Conservation (phyloP, 1,140 invertebrate species). For the Sarcophaga peregrina region DNA sequence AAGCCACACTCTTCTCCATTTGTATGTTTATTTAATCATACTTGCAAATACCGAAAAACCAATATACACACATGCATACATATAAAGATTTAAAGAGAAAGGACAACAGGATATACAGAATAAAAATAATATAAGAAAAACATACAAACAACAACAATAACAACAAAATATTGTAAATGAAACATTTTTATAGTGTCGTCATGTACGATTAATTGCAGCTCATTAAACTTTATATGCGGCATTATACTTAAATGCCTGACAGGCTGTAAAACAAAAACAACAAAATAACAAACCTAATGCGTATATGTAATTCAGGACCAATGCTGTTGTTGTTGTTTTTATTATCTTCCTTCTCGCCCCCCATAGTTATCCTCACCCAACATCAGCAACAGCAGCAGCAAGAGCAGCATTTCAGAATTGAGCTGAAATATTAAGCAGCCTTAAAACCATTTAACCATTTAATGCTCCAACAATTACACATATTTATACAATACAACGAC, state of each 20-base stretch:
- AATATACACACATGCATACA: neutral
- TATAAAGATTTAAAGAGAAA: neutral
- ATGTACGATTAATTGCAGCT: slow-evolving; percentile 48
- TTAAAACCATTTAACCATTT: slow-evolving; percentile 27
- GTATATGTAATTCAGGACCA: neutral
- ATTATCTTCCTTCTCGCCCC: neutral
- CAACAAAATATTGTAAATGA: neutral
- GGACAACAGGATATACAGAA: too few relatives aligned
- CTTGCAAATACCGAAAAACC: neutral
- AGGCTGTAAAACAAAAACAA: slow-evolving; percentile 22
- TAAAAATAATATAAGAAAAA: too few relatives aligned
- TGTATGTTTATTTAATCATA: slow-evolving; percentile 16
- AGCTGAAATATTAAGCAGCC: slow-evolving; percentile 6
- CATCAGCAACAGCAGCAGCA: neutral
- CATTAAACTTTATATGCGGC: slow-evolving; percentile 47
- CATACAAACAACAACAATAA: neutral
- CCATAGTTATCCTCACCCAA: neutral
- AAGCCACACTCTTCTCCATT: neutral
- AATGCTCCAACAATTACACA: slow-evolving; percentile 23
- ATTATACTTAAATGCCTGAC: slow-evolving; percentile 43
- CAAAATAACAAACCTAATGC: neutral
- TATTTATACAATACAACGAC: neutral
- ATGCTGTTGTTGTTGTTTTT: neutral
- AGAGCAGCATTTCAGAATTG: neutral
- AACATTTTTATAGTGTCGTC: slow-evolving; percentile 44